These are phyloP conservation scores for Darevskia nairensis DNA, from an alignment of 2,797 vertebrate species.

Conservation along the genomic window DNA sequence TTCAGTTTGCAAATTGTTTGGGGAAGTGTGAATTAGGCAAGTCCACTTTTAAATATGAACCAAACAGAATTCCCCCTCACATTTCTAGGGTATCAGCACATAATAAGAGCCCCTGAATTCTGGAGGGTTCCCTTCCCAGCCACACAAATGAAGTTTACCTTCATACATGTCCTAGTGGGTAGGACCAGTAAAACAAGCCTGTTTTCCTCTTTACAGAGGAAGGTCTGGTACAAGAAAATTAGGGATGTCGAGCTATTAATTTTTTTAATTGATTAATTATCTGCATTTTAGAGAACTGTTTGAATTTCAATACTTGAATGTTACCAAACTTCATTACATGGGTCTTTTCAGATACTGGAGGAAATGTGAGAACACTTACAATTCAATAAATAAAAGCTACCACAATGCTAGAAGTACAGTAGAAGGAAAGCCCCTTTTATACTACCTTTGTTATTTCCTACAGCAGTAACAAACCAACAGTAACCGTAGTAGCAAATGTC, in stretches of 20 bases:
- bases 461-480: not conserved
- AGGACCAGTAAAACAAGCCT: not conserved
- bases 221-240: not conserved
- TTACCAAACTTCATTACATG: not conserved
- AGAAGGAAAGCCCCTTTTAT: not conserved
- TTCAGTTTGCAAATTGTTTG: no score
- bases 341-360: not conserved
- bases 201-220: not conserved
- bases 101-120: not conserved
- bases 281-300: not conserved
- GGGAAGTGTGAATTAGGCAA: no score
- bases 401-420: not conserved
- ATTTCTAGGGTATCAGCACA: not conserved
- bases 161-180: not conserved
- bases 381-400: not conserved
- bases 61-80: no score
- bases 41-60: no score
- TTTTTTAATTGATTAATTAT: not conserved
- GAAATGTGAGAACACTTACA: not conserved
- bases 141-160: not conserved
- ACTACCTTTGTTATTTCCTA: not conserved
- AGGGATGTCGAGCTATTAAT: not conserved
- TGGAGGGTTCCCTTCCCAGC: not conserved
- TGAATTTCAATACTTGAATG: not conserved
- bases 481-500: not conserved